A percentile compares a stretch with the other conserved stretches of the same genome.
These are phyloP conservation scores for Diadumene lineata DNA, from an alignment of 92 coral and sea anemone species.

Conservation along the genomic window DNA sequence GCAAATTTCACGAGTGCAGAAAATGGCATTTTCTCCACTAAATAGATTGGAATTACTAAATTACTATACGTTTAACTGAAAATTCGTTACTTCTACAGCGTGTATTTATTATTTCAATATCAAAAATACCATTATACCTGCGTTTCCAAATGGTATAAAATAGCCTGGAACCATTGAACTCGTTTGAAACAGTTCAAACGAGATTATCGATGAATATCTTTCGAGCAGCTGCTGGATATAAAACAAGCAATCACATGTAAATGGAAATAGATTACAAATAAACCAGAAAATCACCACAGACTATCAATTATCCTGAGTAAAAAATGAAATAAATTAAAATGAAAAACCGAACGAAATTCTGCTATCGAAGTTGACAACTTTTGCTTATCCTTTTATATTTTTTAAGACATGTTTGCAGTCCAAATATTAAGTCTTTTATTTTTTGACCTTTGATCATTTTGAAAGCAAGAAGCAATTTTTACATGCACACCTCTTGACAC, in stretches of 20 bases:
- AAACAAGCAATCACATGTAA: not conserved
- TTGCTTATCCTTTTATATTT: not conserved
- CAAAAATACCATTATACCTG: no score
- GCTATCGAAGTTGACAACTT: not conserved
- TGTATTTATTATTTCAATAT: no score
- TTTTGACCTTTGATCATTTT: no score
- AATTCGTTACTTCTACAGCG: no score
- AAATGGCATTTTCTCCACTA: not conserved
- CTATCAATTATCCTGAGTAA: not conserved
- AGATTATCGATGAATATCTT: not conserved
- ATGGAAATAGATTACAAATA: not conserved
- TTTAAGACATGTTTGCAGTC: no score
- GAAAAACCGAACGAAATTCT: not conserved
- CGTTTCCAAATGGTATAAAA: no score
- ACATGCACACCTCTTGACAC: conserved; percentile 37
- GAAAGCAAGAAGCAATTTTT: no score
- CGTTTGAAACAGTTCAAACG: not conserved
- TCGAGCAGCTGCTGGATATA: not conserved
- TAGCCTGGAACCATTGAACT: not conserved
- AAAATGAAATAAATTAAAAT: not conserved
- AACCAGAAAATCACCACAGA: not conserved
- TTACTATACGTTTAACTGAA: no score
- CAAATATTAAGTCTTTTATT: no score
- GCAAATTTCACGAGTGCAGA: not conserved
- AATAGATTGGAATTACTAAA: no score